phyloP scores from a whole-genome alignment of 2,888 invertebrate species.

The Yponomeuta malinellus region DNA sequence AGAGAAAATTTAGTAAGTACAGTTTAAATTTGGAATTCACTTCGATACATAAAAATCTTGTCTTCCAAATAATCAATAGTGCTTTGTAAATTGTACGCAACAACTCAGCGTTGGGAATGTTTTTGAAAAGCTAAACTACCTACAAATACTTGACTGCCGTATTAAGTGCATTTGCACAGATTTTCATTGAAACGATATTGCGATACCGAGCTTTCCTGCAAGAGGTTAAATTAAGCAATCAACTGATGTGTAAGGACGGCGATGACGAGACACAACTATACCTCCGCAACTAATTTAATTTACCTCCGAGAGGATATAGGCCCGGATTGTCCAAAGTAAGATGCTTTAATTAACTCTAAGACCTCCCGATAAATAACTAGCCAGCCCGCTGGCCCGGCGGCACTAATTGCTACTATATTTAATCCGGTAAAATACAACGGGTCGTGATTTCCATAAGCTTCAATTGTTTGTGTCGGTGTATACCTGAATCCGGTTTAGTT shows the following conservation, averaged over 20 bases:
- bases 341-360: slow-evolving; percentile 74
- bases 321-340: slow-evolving; percentile 59
- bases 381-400: slow-evolving; percentile 47
- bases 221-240: not conserved
- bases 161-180: too few relatives aligned
- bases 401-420: slow-evolving; percentile 73
- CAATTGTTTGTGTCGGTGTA: slow-evolving; percentile 63
- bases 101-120: too few relatives aligned
- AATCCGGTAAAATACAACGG: slow-evolving; percentile 70
- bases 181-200: too few relatives aligned
- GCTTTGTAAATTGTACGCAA: too few relatives aligned
- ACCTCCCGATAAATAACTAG: slow-evolving; percentile 69
- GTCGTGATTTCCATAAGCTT: slow-evolving; percentile 73
- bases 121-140: too few relatives aligned
- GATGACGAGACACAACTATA: slow-evolving; percentile 3
- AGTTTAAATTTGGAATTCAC: too few relatives aligned
- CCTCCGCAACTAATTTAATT: slow-evolving; percentile 49
- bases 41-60: too few relatives aligned
- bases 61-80: too few relatives aligned
- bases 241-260: not conserved
- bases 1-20: too few relatives aligned
- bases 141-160: too few relatives aligned
- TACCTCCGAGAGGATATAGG: slow-evolving; percentile 50
- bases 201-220: too few relatives aligned
- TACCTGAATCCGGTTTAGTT: slow-evolving; percentile 62